phyloP scores from a whole-genome alignment of 2,797 vertebrate genomes.

The Epinephelus coioides region DNA sequence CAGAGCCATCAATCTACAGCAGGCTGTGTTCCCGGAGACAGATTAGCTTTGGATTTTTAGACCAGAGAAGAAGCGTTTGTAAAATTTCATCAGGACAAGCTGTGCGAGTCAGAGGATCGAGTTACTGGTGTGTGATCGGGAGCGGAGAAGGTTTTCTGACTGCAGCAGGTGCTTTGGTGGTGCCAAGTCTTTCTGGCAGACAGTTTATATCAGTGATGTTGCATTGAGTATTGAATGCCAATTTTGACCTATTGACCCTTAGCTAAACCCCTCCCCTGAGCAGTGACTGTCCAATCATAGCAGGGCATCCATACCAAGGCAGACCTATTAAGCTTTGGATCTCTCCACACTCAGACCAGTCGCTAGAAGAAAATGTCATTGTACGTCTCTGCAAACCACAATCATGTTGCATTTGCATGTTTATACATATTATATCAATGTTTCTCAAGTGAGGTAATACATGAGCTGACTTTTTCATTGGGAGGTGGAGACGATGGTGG shows the following conservation, averaged over 20 bases:
- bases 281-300: neutral
- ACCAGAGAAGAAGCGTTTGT: constrained; percentile 6
- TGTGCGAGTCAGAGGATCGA: neutral
- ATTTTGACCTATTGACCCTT: neutral
- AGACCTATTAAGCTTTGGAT: neutral
- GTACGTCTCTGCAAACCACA: too few species aligned
- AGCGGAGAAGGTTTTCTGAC: constrained; percentile 7
- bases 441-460: too few species aligned
- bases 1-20: constrained; percentile 18
- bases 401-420: too few species aligned
- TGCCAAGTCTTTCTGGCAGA: neutral
- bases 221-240: neutral
- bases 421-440: too few species aligned
- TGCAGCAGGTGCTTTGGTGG: neutral
- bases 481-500: too few species aligned
- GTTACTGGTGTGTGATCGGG: neutral
- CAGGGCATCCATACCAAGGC: neutral
- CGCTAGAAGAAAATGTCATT: too few species aligned
- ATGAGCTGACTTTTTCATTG: too few species aligned
- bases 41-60: constrained; percentile 19
- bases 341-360: neutral
- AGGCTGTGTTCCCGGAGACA: constrained; percentile 24
- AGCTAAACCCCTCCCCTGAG: neutral
- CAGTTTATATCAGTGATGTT: neutral
- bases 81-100: neutral